These are phyloP conservation scores for Drosophila sproati DNA, from an alignment of 1,140 invertebrate genomes.

Conservation along the genomic window DNA sequence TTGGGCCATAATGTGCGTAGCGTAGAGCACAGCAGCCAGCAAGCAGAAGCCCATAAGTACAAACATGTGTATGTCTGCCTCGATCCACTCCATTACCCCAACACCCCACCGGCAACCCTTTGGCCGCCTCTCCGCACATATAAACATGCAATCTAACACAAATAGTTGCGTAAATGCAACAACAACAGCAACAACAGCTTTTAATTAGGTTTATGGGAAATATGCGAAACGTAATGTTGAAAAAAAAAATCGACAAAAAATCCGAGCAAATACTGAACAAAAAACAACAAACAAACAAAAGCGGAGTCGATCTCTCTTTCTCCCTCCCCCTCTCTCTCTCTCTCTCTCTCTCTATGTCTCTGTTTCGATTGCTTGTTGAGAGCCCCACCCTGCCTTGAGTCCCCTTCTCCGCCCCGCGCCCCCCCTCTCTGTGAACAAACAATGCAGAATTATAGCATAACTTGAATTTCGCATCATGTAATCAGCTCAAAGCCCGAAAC, in stretches of 20 bases:
- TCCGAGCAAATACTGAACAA: slow-evolving; percentile 35
- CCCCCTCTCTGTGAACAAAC: slow-evolving; percentile 31
- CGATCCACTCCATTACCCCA: not conserved
- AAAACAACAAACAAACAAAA: slow-evolving; percentile 29
- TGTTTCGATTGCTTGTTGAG: no score
- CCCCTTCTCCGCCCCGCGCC: not conserved
- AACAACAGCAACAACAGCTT: slow-evolving; percentile 52
- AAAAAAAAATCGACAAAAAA: slow-evolving; percentile 43
- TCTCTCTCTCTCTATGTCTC: no score
- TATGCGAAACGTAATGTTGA: slow-evolving; percentile 65
- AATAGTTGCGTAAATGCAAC: slow-evolving; percentile 74
- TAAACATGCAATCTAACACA: slow-evolving; percentile 60
- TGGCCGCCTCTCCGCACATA: slow-evolving; percentile 16
- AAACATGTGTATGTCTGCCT: slow-evolving; percentile 32
- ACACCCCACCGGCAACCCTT: not conserved
- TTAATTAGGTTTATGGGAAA: slow-evolving; percentile 82
- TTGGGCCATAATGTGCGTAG: slow-evolving; percentile 25
- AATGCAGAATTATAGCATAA: slow-evolving; percentile 83
- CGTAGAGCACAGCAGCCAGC: not conserved
- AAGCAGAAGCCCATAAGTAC: slow-evolving; percentile 18
- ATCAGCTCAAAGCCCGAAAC: slow-evolving; percentile 44
- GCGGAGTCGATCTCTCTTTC: not conserved
- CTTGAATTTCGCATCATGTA: slow-evolving; percentile 78
- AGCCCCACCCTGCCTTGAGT: not conserved
- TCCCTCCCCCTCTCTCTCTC: not conserved